Evolutionary conservation across 2,113 vertebrate species (phyloP).

Genomic region (Prochilodus magdalenae): DNA sequence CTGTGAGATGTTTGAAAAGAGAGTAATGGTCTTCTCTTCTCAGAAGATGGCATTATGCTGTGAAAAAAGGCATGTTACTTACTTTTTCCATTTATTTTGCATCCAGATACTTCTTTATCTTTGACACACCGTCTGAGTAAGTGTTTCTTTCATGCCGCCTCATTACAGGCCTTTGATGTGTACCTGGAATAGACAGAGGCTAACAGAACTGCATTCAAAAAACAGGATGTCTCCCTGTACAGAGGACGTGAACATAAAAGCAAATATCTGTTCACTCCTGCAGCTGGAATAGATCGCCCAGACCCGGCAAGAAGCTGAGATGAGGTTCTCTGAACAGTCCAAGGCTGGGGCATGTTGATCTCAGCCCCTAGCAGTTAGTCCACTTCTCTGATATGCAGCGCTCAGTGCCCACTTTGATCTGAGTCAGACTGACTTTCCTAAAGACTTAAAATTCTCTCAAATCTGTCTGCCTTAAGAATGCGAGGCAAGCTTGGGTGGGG

Average conservation of each 20-base stretch:
- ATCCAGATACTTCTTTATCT: not conserved
- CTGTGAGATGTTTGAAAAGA: constrained; percentile 8
- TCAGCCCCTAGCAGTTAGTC: constrained; percentile 18
- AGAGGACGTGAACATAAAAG: not conserved
- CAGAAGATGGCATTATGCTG: not conserved
- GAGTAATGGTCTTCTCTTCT: not conserved
- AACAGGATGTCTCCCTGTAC: not conserved
- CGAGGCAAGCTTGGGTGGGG: constrained; percentile 27
- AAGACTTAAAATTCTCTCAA: constrained; percentile 22
- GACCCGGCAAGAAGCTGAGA: not conserved
- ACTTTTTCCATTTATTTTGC: constrained; percentile 7
- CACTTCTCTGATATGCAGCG: constrained; percentile 19
- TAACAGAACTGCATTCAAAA: not conserved
- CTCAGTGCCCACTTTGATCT: constrained; percentile 37
- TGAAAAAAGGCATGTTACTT: not conserved
- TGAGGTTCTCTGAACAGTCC: not conserved
- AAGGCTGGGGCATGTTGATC: not conserved
- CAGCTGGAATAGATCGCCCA: constrained; percentile 1
- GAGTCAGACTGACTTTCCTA: constrained; percentile 18
- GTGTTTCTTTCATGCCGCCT: not conserved
- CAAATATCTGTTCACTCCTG: not conserved
- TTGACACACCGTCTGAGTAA: not conserved
- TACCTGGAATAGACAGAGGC: constrained; percentile 3
- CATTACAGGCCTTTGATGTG: constrained; percentile 1
- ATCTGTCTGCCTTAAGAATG: constrained; percentile 43